These are phyloP conservation scores for Goniozus legneri DNA, from an alignment of 1,140 invertebrate genomes.

Conservation along the genomic window DNA sequence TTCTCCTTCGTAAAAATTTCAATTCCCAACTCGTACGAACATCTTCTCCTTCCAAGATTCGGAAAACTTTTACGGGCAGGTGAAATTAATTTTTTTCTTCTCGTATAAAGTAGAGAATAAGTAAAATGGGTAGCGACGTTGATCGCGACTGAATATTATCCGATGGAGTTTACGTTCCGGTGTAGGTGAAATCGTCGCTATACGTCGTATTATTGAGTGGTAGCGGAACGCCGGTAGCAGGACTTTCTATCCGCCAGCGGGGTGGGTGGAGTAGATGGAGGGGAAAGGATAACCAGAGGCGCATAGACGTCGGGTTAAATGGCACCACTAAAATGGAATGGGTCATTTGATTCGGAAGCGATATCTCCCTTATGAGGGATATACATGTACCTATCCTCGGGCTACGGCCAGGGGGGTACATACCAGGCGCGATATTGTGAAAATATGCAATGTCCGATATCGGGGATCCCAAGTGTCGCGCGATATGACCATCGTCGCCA, in stretches of 20 bases:
- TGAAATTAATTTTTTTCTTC: too few relatives aligned
- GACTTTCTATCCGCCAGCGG: too few relatives aligned
- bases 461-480: slow-evolving; percentile 26
- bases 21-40: too few relatives aligned
- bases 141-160: too few relatives aligned
- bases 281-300: slow-evolving; percentile 39
- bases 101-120: too few relatives aligned
- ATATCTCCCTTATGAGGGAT: slow-evolving; percentile 52
- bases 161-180: too few relatives aligned
- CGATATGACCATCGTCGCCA: too few relatives aligned
- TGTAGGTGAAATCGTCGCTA: slow-evolving; percentile 4
- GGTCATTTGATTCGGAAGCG: slow-evolving; percentile 52
- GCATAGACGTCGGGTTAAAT: slow-evolving; percentile 48
- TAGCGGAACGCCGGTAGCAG: slow-evolving; percentile 35
- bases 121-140: too few relatives aligned
- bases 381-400: slow-evolving; percentile 39
- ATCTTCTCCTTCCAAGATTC: too few relatives aligned
- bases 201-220: slow-evolving; percentile 19
- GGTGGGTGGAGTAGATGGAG: too few relatives aligned
- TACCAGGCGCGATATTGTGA: slow-evolving; percentile 41
- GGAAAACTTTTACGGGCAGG: too few relatives aligned
- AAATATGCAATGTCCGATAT: slow-evolving; percentile 47
- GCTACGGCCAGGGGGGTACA: slow-evolving; percentile 27
- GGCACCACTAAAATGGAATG: slow-evolving; percentile 50
- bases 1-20: too few relatives aligned